These are phyloP conservation scores for Coilia nasus DNA, from an alignment of 2,797 vertebrate genomes.

Conservation along the genomic window DNA sequence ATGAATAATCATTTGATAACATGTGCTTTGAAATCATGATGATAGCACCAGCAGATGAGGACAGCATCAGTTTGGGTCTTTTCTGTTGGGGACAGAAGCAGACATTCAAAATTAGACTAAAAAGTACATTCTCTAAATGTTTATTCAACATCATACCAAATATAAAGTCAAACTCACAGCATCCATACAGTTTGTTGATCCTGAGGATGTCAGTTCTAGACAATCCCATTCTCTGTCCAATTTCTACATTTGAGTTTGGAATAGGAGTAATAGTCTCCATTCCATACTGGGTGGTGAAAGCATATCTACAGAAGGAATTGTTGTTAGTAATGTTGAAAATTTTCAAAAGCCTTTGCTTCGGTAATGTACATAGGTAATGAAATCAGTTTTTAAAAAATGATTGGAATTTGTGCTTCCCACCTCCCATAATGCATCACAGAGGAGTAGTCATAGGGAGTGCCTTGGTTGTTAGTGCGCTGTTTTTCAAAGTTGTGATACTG, in stretches of 20 bases:
- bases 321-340: not conserved
- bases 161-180: not conserved
- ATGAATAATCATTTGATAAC: not conserved
- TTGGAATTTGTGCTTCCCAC: not conserved
- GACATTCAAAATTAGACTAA: not conserved
- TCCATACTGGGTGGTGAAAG: conserved; percentile 48
- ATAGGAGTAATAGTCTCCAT: conserved; percentile 53
- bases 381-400: not conserved
- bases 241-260: conserved; percentile 39
- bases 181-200: not conserved
- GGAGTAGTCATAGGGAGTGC: conserved; percentile 71
- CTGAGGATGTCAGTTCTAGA: conserved; percentile 18
- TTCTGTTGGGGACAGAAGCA: not conserved
- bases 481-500: conserved; percentile 66
- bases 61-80: not conserved
- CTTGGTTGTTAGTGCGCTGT: conserved; percentile 68
- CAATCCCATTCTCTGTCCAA: conserved; percentile 46
- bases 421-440: conserved; percentile 75
- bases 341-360: not conserved
- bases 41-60: not conserved
- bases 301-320: conserved; percentile 44
- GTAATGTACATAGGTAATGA: not conserved
- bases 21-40: not conserved
- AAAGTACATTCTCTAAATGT: not conserved
- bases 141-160: not conserved